phyloP scores from a whole-genome alignment of 2,888 invertebrate species.

The Oasisia sp. region DNA sequence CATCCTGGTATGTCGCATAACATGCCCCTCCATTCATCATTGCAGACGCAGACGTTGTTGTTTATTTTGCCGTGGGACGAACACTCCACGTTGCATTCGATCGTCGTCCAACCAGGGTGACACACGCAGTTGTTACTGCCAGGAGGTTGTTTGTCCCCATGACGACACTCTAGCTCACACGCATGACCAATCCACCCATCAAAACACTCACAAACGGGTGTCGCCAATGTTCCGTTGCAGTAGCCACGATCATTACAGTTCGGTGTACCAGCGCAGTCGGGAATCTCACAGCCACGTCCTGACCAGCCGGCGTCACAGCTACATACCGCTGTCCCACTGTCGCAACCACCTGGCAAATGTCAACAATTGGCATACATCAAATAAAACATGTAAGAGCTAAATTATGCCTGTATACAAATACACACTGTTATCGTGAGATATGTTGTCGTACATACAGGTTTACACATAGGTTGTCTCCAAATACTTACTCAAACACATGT shows the following conservation, averaged over 20 bases:
- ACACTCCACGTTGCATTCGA: slow-evolving; percentile 50
- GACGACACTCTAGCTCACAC: slow-evolving; percentile 46
- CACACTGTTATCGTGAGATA: neutral
- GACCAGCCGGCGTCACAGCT: slow-evolving; percentile 52
- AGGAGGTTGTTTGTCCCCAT: slow-evolving; percentile 38
- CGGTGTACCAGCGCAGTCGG: slow-evolving; percentile 52
- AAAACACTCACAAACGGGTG: slow-evolving; percentile 41
- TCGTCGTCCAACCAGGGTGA: slow-evolving; percentile 48
- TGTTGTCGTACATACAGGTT: too few species aligned
- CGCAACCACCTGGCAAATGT: slow-evolving; percentile 49
- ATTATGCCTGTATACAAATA: neutral
- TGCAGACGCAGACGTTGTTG: slow-evolving; percentile 45
- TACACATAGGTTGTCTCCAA: too few species aligned
- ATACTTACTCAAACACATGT: too few species aligned
- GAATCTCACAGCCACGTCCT: slow-evolving; percentile 49
- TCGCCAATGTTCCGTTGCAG: slow-evolving; percentile 24
- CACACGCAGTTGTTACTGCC: slow-evolving; percentile 45
- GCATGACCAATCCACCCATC: slow-evolving; percentile 46
- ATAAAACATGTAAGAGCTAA: neutral
- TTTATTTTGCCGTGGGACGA: slow-evolving; percentile 46
- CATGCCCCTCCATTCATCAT: slow-evolving; percentile 50
- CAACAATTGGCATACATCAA: neutral
- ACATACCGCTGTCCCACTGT: slow-evolving; percentile 47
- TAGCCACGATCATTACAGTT: slow-evolving; percentile 43
- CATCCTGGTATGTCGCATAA: slow-evolving; percentile 52